Evolutionary conservation across 1,140 invertebrate species (phyloP).

Genomic region (Zophobas atratus): DNA sequence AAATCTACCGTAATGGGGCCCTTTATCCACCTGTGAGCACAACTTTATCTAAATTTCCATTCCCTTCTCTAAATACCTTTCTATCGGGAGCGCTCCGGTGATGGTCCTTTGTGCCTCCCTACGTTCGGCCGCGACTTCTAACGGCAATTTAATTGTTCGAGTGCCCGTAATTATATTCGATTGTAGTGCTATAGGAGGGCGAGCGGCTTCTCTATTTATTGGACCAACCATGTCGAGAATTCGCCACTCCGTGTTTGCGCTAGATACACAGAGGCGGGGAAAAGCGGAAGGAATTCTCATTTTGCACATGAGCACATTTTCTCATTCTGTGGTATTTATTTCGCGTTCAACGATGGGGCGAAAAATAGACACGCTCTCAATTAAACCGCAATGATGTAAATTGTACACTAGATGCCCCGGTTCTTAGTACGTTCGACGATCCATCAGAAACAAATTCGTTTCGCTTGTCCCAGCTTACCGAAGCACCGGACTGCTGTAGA

Average conservation of each 20-base stretch:
- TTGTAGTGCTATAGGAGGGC: conserved; percentile 7
- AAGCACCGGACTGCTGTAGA: no score
- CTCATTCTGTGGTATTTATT: conserved; percentile 20
- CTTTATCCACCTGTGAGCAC: conserved; percentile 44
- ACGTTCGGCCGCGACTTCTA: conserved; percentile 13
- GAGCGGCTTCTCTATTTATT: conserved; percentile 18
- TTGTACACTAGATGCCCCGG: no score
- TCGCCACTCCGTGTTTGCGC: conserved; percentile 17
- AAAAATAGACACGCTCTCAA: background rate
- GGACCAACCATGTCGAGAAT: conserved; percentile 26
- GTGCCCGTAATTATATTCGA: conserved; percentile 43
- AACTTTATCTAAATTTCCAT: conserved; percentile 42
- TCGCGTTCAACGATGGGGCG: background rate
- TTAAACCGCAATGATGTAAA: no score
- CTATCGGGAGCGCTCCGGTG: conserved; percentile 20
- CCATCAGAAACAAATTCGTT: no score
- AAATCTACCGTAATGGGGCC: conserved; percentile 46
- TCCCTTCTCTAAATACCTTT: conserved; percentile 40
- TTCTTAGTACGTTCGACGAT: no score
- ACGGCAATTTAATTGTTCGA: conserved; percentile 45
- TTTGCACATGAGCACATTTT: conserved; percentile 47
- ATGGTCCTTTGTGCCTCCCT: conserved; percentile 3
- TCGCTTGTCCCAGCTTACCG: no score
- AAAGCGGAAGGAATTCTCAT: conserved; percentile 44
- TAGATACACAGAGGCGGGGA: conserved; percentile 16